These are phyloP conservation scores for Leucosticte australis DNA, from an alignment of 2,113 vertebrate species.

Conservation along the genomic window DNA sequence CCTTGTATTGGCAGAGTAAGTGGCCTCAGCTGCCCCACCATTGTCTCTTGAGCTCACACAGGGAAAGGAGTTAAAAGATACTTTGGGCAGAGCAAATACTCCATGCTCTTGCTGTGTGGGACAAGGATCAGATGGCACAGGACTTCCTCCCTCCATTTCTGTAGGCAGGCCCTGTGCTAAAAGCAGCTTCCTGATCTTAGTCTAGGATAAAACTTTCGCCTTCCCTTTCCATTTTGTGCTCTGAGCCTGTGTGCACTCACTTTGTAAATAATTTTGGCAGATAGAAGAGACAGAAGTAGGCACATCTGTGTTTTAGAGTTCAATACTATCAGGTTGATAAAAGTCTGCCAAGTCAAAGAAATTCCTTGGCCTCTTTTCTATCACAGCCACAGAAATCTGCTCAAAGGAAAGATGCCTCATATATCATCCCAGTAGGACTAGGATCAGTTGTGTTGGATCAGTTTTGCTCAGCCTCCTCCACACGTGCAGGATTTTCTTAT, in stretches of 20 bases:
- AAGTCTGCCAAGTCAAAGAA: not conserved
- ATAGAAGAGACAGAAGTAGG: not conserved
- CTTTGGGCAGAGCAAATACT: not conserved
- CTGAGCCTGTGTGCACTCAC: not conserved
- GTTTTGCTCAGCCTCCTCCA: not conserved
- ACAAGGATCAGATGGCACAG: not conserved
- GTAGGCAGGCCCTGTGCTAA: not conserved
- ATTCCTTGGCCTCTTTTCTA: not conserved
- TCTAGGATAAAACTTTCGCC: not conserved
- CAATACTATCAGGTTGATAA: not conserved
- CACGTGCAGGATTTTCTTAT: not conserved
- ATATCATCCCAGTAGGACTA: not conserved
- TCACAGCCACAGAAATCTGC: not conserved
- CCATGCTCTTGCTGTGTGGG: not conserved
- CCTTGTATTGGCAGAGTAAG: not conserved
- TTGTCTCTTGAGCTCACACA: not conserved
- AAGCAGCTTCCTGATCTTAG: not conserved
- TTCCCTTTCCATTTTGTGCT: not conserved
- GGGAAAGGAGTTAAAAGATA: not conserved
- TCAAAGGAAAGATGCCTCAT: not conserved
- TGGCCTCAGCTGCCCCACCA: not conserved
- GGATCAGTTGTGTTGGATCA: not conserved
- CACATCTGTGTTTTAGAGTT: not conserved
- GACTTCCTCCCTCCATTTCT: not conserved
- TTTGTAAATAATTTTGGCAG: not conserved